Conservation (phyloP, 2,797 vertebrate species). For the Rhynchotus rufescens region DNA sequence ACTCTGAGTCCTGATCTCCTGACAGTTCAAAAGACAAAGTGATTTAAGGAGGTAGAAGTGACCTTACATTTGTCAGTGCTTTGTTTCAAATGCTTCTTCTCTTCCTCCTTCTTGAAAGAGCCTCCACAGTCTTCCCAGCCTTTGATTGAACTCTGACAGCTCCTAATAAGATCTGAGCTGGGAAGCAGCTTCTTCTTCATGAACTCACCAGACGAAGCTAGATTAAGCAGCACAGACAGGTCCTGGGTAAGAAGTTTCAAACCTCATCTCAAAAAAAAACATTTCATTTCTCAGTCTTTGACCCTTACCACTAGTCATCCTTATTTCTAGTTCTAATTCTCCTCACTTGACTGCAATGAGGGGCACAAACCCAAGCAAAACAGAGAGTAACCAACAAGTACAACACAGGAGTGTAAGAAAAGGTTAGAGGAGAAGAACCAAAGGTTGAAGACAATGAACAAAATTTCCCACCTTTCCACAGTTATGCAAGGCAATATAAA, state of each 20-base stretch:
- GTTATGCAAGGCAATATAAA: neutral
- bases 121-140: slow-evolving; percentile 13
- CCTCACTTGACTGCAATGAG: neutral
- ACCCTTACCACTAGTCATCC: neutral
- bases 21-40: neutral
- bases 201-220: slow-evolving; percentile 31
- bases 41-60: neutral
- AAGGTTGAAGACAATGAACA: neutral
- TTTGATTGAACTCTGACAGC: slow-evolving; percentile 60
- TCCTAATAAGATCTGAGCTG: slow-evolving; percentile 52
- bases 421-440: neutral
- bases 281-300: neutral
- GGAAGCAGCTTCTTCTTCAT: slow-evolving; percentile 66
- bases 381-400: neutral
- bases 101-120: slow-evolving; percentile 12
- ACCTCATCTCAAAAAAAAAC: neutral
- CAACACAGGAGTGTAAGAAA: neutral
- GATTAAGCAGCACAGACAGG: neutral
- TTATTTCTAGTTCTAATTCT: neutral
- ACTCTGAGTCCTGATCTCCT: neutral
- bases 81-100: slow-evolving; percentile 23
- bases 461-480: neutral
- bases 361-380: neutral
- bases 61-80: slow-evolving; percentile 19
- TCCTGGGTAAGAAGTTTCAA: neutral